A percentile compares a stretch with the other conserved stretches of the same genome.
Evolutionary conservation across 2,113 vertebrate genomes (phyloP).

Genomic region (Setophaga petechia): DNA sequence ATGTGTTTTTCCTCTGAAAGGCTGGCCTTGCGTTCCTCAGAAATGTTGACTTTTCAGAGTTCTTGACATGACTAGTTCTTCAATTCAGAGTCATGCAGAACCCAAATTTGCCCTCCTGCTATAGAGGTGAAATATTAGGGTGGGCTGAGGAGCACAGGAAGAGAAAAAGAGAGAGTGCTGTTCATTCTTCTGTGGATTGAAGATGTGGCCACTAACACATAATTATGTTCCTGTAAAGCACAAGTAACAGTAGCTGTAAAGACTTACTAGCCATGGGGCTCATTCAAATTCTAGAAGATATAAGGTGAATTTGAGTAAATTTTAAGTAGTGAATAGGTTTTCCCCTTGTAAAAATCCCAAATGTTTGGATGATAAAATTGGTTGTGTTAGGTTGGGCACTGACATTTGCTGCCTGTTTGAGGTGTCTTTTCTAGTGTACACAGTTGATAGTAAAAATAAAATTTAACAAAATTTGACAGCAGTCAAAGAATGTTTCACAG

Average conservation of each 20-base stretch:
- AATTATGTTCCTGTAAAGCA: background rate
- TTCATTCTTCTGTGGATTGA: background rate
- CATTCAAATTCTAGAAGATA: background rate
- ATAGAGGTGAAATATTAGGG: background rate
- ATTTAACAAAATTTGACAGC: background rate
- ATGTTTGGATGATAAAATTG: background rate
- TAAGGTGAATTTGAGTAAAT: background rate
- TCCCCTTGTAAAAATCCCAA: background rate
- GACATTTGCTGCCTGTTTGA: background rate
- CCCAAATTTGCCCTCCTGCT: background rate
- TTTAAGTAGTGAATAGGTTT: background rate
- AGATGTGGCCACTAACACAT: background rate
- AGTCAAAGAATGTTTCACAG: background rate
- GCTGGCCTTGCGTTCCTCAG: background rate
- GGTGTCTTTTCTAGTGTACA: background rate
- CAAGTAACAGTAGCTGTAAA: background rate
- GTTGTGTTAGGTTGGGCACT: background rate
- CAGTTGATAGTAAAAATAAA: background rate
- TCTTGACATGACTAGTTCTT: background rate
- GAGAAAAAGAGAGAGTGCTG: background rate
- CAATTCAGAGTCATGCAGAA: background rate
- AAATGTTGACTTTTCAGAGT: background rate
- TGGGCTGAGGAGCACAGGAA: background rate
- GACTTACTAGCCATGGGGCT: background rate
- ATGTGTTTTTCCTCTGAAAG: background rate